Conservation (phyloP, 2,113 vertebrate genomes). For the Suricata suricatta region DNA sequence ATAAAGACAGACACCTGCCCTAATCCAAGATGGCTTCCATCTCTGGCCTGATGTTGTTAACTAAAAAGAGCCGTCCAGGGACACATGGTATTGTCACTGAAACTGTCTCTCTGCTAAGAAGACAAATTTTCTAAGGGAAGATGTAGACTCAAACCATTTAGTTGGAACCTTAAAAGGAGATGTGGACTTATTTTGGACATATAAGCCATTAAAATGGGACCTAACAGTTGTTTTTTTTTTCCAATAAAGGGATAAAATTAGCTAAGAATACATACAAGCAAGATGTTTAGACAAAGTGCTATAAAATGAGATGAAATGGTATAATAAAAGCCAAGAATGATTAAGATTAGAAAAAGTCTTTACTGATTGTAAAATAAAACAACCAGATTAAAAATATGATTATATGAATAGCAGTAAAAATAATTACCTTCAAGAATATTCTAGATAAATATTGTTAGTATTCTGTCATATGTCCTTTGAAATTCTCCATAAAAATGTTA, state of each 20-base stretch:
- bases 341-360: neutral
- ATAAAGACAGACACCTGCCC: neutral
- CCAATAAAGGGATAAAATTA: neutral
- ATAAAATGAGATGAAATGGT: slow-evolving; percentile 25
- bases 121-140: neutral
- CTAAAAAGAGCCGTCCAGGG: neutral
- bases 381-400: slow-evolving; percentile 4
- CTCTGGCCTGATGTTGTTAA: neutral
- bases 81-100: neutral
- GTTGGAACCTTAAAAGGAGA: neutral
- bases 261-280: neutral
- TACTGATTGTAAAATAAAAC: neutral
- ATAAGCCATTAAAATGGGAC: neutral
- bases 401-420: neutral
- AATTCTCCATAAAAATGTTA: neutral
- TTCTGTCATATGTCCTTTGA: neutral
- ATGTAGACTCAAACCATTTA: neutral
- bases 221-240: neutral
- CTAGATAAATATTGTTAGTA: neutral
- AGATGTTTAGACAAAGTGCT: neutral
- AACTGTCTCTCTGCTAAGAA: neutral
- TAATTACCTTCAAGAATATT: slow-evolving; percentile 22
- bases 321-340: neutral
- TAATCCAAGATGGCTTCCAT: neutral
- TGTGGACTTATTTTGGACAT: neutral